Evolutionary conservation across 2,888 invertebrate species (phyloP), one percentile per base, ranked within the genome.

Genomic region (Calameuta pallipes): DNA sequence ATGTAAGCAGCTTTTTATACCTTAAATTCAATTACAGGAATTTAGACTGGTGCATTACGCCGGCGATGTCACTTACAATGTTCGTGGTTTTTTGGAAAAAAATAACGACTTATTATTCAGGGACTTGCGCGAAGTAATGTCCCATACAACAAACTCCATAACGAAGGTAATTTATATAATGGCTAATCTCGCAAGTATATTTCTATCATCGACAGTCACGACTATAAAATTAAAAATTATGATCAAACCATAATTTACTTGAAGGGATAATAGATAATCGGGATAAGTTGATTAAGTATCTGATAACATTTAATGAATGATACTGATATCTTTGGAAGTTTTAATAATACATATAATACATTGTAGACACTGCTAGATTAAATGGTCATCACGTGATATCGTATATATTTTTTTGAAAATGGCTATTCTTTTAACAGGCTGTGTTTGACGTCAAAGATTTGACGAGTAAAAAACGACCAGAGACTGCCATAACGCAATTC

Each of bases 21-120:
- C 23, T 76, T 15, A 69, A 69, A 70, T 23, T 15, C 4, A 30
- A 76, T 41, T 92, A 15, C 88, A 97, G 96, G 98, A 98, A 92
- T 98, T 98, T 92, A 95, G 96, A 85, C 92, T 98, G 80, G 94
- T 96, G 31, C 98, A 98, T 92, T 98, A 98, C 92, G 98, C 98
- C 4, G 98, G 98, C 1, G 96, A 97, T 87, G 98, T 98, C 37
- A 97, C 97, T 0, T 98, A 98, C 93, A 96, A 95, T 87, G 95
- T 97, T 0, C 93, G 94, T 80, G 96, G 97, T 0, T 98, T 98
- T 92, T 92, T 98, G 80, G 98, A 98, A 90, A 98, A 98, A 92
- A 98, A 98, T 93, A 98, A 98, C 91, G 98, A 98, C 90, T 92
- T 98, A 73, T 92, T 98, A 68, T 98, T 96, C 93, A 93, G 98